Conservation (phyloP, 2,113 vertebrate genomes). For the Tychaedon coryphoeus region DNA sequence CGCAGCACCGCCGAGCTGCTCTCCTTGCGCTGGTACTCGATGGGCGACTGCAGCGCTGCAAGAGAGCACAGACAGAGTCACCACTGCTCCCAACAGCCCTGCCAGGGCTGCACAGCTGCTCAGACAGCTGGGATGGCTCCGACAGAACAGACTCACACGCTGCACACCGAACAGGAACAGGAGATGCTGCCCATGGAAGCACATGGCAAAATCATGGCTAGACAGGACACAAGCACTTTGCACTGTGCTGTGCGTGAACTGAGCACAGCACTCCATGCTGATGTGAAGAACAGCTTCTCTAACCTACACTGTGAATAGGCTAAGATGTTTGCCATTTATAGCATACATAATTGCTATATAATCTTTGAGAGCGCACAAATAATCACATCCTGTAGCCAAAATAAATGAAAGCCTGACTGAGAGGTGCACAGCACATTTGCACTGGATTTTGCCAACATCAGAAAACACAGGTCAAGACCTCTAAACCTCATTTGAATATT, state of each 20-base stretch:
- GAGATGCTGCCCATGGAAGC: not conserved
- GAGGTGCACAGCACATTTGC: not conserved
- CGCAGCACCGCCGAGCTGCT: conserved; percentile 81
- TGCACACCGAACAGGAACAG: not conserved
- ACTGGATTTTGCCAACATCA: not conserved
- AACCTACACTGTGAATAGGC: not conserved
- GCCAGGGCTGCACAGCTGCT: not conserved
- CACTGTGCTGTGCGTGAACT: rapidly evolving
- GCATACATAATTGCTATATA: not conserved
- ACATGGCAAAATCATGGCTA: rapidly evolving
- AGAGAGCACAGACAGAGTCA: conserved; percentile 7
- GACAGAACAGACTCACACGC: rapidly evolving
- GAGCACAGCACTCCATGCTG: not conserved
- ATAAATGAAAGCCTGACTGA: not conserved
- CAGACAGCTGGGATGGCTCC: not conserved
- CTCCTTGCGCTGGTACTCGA: conserved; percentile 93
- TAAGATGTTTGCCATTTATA: not conserved
- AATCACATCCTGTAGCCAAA: not conserved
- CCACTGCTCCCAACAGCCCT: not conserved
- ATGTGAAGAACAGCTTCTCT: not conserved
- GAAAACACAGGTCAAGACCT: not conserved
- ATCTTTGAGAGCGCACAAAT: not conserved
- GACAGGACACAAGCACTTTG: not conserved
- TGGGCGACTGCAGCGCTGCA: conserved; percentile 93
- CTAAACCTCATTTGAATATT: not conserved